Evolutionary conservation across 1,140 invertebrate species (phyloP).

Genomic region (Conus betulinus): DNA sequence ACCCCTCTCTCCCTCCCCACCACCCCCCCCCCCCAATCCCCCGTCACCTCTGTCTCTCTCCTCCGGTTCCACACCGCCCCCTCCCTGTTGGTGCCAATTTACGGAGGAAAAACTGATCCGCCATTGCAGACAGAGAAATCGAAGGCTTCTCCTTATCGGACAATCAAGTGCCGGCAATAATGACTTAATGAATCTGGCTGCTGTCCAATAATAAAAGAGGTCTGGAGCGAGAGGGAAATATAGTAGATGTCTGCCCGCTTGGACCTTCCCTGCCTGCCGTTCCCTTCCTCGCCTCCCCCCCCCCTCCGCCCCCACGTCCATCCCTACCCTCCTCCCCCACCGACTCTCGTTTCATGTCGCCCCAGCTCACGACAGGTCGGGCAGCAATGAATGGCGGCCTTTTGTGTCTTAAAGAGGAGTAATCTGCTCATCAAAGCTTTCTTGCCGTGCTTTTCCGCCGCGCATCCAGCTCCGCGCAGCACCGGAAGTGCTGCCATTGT

Average conservation of each 20-base stretch:
- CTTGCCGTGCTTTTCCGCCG: slow-evolving; percentile 37
- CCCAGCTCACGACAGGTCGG: background rate
- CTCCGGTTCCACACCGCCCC: background rate
- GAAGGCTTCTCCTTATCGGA: slow-evolving; percentile 45
- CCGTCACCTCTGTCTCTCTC: background rate
- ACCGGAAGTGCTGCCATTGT: slow-evolving; percentile 32
- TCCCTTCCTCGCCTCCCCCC: background rate
- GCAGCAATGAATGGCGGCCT: slow-evolving; percentile 31
- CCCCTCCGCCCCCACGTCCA: background rate
- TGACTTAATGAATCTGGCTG: slow-evolving; percentile 46
- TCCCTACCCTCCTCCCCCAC: background rate
- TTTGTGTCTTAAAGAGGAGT: slow-evolving; percentile 35
- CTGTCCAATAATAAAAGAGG: slow-evolving; percentile 32
- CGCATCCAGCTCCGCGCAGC: slow-evolving; percentile 30
- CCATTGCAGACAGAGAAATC: slow-evolving; percentile 29
- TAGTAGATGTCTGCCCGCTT: background rate
- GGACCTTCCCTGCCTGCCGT: background rate
- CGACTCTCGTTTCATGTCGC: slow-evolving; percentile 21
- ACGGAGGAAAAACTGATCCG: slow-evolving; percentile 37
- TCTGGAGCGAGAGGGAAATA: slow-evolving; percentile 9
- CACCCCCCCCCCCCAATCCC: background rate
- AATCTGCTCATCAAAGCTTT: slow-evolving; percentile 39
- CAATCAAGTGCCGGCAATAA: slow-evolving; percentile 44
- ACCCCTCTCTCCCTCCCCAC: background rate
- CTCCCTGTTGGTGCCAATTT: slow-evolving; percentile 32